A percentile compares a stretch with the other conserved stretches of the same genome.
Evolutionary conservation across 2,113 vertebrate species (phyloP).

Genomic region (Aptenodytes forsteri): DNA sequence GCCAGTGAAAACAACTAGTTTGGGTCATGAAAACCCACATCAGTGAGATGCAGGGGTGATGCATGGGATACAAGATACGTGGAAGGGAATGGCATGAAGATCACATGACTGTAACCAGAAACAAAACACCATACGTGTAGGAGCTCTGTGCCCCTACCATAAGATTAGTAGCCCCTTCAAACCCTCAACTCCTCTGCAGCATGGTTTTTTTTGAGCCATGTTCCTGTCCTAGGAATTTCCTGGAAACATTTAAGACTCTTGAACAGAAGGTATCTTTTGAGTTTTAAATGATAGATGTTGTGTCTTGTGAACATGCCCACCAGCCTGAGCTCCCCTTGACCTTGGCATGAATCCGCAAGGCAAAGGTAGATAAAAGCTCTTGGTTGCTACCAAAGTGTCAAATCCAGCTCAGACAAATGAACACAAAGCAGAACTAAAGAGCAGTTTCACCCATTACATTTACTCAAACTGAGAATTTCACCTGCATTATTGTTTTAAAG

Average conservation of each 20-base stretch:
- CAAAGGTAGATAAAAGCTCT: not conserved
- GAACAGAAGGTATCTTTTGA: not conserved
- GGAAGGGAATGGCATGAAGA: not conserved
- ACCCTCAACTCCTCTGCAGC: not conserved
- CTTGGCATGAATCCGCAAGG: not conserved
- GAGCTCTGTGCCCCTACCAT: not conserved
- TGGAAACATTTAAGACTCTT: not conserved
- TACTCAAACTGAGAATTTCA: not conserved
- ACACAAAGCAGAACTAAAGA: not conserved
- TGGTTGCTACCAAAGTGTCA: not conserved
- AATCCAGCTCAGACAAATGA: not conserved
- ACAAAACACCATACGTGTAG: not conserved
- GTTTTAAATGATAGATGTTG: not conserved
- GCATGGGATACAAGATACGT: fast-evolving
- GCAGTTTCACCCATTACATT: not conserved
- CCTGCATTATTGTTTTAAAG: not conserved
- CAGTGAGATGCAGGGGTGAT: not conserved
- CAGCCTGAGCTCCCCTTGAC: not conserved
- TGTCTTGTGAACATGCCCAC: not conserved
- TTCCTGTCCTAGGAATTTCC: not conserved
- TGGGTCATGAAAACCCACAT: not conserved
- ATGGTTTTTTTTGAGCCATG: not conserved
- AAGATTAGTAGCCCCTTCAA: not conserved
- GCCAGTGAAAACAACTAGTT: not conserved
- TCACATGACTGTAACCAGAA: not conserved